Evolutionary conservation across 2,888 invertebrate genomes (phyloP).

Genomic region (Heteromurus nitidus): DNA sequence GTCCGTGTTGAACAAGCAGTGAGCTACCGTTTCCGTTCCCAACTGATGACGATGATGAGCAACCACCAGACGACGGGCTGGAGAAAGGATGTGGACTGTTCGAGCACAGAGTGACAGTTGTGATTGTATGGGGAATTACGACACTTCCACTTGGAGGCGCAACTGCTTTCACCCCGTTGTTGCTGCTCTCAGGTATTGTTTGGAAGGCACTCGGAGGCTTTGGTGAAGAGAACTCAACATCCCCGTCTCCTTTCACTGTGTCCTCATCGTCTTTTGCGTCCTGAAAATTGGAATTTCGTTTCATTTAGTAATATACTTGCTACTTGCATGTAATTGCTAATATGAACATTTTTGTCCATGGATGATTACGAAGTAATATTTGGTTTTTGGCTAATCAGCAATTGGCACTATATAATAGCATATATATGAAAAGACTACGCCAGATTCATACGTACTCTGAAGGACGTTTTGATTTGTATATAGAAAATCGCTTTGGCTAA

Average conservation of each 20-base stretch:
- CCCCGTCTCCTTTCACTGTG: constrained; percentile 69
- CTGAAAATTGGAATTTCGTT: constrained; percentile 47
- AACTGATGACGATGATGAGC: constrained; percentile 8
- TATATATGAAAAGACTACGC: too few species aligned
- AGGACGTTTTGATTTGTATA: too few species aligned
- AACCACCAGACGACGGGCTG: constrained; percentile 44
- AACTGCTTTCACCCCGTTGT: constrained; percentile 36
- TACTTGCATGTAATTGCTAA: too few species aligned
- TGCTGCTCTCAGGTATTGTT: constrained; percentile 60
- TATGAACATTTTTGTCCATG: background rate
- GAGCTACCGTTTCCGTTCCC: constrained; percentile 63
- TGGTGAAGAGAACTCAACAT: constrained; percentile 72
- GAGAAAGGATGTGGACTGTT: constrained; percentile 61
- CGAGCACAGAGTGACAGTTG: constrained; percentile 60
- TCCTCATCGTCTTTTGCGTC: constrained; percentile 69
- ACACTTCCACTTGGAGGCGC: constrained; percentile 49
- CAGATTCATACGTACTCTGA: too few species aligned
- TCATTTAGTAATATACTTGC: background rate
- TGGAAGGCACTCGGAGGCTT: constrained; percentile 72
- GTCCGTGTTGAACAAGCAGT: constrained; percentile 55
- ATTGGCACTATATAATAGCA: too few species aligned
- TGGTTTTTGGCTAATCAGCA: too few species aligned
- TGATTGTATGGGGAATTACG: constrained; percentile 60
- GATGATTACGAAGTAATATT: background rate
- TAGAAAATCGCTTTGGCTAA: too few species aligned